Conservation (phyloP, 1,140 invertebrate genomes). For the Achroia grisella region DNA sequence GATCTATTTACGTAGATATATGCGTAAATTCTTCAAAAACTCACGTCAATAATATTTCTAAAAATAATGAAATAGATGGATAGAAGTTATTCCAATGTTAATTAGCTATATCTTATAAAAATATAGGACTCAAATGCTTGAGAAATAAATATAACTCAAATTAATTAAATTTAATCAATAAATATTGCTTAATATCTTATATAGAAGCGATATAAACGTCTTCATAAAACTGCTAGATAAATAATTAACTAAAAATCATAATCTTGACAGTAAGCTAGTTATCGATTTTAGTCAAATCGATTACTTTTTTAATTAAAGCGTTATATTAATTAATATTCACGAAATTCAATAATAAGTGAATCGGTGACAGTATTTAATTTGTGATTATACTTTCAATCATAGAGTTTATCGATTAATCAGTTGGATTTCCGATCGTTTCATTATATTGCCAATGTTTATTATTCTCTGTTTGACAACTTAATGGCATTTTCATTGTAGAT, state of each 20-base stretch:
- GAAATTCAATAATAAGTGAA: too few species aligned
- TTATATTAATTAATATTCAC: too few species aligned
- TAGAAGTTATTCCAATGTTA: too few species aligned
- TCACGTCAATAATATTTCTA: too few species aligned
- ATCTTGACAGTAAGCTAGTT: not conserved
- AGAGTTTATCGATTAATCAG: too few species aligned
- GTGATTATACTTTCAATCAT: too few species aligned
- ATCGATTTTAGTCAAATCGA: not conserved
- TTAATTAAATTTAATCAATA: constrained; percentile 2
- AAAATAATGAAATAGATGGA: too few species aligned
- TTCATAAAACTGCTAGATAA: constrained; percentile 19
- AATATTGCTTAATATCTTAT: not conserved
- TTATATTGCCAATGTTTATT: constrained; percentile 38
- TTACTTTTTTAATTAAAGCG: too few species aligned
- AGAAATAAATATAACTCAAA: not conserved
- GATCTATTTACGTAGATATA: too few species aligned
- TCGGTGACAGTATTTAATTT: too few species aligned
- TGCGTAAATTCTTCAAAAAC: too few species aligned
- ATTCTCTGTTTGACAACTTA: constrained; percentile 55
- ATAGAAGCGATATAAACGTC: constrained; percentile 6
- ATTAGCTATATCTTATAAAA: too few species aligned
- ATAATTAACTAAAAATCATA: constrained; percentile 6
- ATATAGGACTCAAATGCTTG: not conserved
- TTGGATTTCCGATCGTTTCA: constrained; percentile 30
- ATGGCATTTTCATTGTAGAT: constrained; percentile 45